Conservation (phyloP, 2,888 invertebrate genomes). For the Idaea aversata region DNA sequence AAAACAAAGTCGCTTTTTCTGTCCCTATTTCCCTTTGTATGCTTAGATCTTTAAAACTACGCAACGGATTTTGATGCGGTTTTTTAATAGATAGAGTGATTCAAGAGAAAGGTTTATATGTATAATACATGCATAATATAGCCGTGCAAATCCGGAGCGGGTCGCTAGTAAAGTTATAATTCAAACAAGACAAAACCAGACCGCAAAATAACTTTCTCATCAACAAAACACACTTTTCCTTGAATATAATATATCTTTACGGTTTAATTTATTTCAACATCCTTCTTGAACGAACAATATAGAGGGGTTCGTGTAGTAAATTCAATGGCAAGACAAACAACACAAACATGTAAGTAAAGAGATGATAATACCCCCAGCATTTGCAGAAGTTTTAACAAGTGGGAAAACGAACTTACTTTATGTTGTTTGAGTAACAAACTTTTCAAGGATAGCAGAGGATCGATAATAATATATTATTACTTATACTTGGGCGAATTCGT, state of each 20-base stretch:
- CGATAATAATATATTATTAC: constrained; percentile 26
- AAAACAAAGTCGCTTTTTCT: too few species aligned
- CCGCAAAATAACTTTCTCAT: background rate
- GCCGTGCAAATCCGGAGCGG: too few species aligned
- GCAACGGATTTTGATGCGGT: too few species aligned
- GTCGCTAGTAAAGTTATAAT: too few species aligned
- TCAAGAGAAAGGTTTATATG: too few species aligned
- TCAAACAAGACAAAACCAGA: background rate
- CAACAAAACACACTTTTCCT: constrained; percentile 7
- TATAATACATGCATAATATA: too few species aligned
- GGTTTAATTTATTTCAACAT: constrained; percentile 15
- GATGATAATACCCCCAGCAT: constrained; percentile 33
- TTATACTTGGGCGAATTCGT: constrained; percentile 1
- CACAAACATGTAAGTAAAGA: constrained; percentile 33
- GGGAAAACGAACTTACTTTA: constrained; percentile 25
- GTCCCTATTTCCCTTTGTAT: too few species aligned
- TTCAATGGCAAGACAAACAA: constrained; percentile 28
- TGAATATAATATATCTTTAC: constrained; percentile 13
- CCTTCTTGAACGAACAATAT: constrained; percentile 1
- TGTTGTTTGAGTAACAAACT: constrained; percentile 32
- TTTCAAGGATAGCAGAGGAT: constrained; percentile 31
- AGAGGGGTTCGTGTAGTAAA: background rate
- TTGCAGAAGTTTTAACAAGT: constrained; percentile 35
- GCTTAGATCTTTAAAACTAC: too few species aligned
- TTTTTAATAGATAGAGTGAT: too few species aligned